Evolutionary conservation across 2,113 vertebrate species (phyloP).

Genomic region (Brachypodius melanocephalos): DNA sequence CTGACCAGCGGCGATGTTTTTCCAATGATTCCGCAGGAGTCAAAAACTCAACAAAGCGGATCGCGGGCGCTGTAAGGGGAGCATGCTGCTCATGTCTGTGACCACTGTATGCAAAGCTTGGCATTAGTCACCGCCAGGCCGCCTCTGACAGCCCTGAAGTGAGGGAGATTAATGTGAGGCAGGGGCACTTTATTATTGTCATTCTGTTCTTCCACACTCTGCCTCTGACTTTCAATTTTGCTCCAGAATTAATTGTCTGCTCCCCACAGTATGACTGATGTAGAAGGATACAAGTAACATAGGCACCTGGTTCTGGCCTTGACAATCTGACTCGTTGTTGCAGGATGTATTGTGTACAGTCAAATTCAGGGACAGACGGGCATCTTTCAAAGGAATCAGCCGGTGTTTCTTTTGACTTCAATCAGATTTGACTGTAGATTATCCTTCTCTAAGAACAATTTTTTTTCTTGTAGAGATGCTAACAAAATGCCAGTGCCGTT

Average conservation of each 20-base stretch:
- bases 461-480: constrained; percentile 50
- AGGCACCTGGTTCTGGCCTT: constrained; percentile 88
- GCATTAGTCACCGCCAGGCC: constrained; percentile 97
- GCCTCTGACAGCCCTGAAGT: constrained; percentile 93
- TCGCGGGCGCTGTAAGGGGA: constrained; percentile 72
- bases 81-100: constrained; percentile 85
- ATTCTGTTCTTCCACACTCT: constrained; percentile 95
- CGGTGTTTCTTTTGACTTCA: constrained; percentile 59
- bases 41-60: constrained; percentile 80
- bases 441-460: constrained; percentile 19
- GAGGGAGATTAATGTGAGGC: constrained; percentile 98
- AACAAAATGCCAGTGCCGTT: constrained; percentile 18
- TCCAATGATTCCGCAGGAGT: constrained; percentile 74
- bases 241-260: constrained; percentile 94
- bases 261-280: constrained; percentile 88
- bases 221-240: constrained; percentile 94
- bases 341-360: constrained; percentile 75
- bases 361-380: constrained; percentile 73
- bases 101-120: constrained; percentile 98
- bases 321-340: constrained; percentile 71
- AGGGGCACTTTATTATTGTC: constrained; percentile 98
- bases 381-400: constrained; percentile 68
- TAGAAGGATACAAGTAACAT: constrained; percentile 79
- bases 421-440: constrained; percentile 56
- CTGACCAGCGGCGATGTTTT: constrained; percentile 69